Conservation (phyloP, 2,888 invertebrate genomes). For the Ochropleura plecta region DNA sequence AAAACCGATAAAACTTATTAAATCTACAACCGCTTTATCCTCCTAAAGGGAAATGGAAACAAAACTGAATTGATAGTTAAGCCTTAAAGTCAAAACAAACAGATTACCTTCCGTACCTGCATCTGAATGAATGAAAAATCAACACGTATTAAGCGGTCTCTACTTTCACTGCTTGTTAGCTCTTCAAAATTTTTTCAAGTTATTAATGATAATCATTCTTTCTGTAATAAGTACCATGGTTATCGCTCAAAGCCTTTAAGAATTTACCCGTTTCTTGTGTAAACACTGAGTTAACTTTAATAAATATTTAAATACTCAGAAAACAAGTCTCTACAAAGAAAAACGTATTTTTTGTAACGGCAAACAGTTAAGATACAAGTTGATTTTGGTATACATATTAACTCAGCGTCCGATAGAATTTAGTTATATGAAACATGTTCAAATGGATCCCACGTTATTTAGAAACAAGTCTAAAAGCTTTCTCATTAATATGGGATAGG, state of each 20-base stretch:
- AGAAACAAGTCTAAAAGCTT: conserved; percentile 76
- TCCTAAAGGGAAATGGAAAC: not conserved
- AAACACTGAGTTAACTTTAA: conserved; percentile 55
- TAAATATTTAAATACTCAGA: conserved; percentile 61
- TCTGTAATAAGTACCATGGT: conserved; percentile 36
- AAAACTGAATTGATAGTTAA: conserved; percentile 14
- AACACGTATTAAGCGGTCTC: not conserved
- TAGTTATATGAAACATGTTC: conserved; percentile 63
- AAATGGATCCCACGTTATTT: conserved; percentile 65
- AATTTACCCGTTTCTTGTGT: conserved; percentile 48
- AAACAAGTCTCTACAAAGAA: conserved; percentile 66
- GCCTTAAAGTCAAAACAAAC: conserved; percentile 10
- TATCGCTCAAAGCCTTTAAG: conserved; percentile 30
- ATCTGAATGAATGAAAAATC: conserved; percentile 11
- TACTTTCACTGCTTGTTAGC: conserved; percentile 12
- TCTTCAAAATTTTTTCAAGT: conserved; percentile 22
- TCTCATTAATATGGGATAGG: conserved; percentile 78
- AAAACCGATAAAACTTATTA: conserved; percentile 1
- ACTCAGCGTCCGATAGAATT: conserved; percentile 64
- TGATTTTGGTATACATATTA: conserved; percentile 66
- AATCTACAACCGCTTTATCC: not conserved
- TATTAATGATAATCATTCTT: conserved; percentile 39
- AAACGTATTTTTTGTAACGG: conserved; percentile 53
- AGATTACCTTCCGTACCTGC: conserved; percentile 1
- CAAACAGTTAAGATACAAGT: conserved; percentile 71